Conservation (phyloP, 2,888 invertebrate species). For the Trachelus stipa region DNA sequence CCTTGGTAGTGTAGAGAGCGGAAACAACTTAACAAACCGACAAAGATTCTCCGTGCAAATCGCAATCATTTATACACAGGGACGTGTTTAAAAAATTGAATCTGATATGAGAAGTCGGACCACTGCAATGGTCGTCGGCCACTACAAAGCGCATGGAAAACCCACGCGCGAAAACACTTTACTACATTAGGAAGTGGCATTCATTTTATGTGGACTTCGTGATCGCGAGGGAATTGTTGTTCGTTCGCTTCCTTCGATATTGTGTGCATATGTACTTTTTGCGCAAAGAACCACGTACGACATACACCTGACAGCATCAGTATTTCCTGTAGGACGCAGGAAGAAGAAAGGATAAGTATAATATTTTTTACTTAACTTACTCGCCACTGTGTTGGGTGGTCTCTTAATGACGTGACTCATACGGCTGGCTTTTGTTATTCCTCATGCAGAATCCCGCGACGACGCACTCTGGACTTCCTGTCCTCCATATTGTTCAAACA, state of each 20-base stretch:
- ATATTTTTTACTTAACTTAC: not conserved
- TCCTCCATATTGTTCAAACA: constrained; percentile 32
- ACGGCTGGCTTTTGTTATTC: constrained; percentile 28
- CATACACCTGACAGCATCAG: not conserved
- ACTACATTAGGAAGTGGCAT: constrained; percentile 32
- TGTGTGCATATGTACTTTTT: not conserved
- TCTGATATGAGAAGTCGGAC: not conserved
- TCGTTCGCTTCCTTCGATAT: not conserved
- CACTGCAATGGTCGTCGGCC: not conserved
- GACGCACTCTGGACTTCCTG: constrained; percentile 25
- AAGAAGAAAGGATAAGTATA: not conserved
- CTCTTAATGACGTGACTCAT: constrained; percentile 20
- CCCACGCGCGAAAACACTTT: constrained; percentile 36
- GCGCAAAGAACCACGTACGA: not conserved
- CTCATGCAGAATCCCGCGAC: constrained; percentile 26
- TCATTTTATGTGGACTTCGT: constrained; percentile 36
- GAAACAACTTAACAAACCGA: not conserved
- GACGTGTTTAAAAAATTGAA: not conserved
- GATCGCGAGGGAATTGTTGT: constrained; percentile 28
- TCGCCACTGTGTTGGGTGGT: constrained; percentile 23
- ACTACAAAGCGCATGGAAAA: not conserved
- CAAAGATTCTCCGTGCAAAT: not conserved
- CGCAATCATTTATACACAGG: not conserved
- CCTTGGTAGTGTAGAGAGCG: not conserved
- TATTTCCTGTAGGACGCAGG: not conserved